Evolutionary conservation across 2,888 invertebrate species (phyloP), one percentile per base, ranked within the genome.

Genomic region (Xanthia icteritia): DNA sequence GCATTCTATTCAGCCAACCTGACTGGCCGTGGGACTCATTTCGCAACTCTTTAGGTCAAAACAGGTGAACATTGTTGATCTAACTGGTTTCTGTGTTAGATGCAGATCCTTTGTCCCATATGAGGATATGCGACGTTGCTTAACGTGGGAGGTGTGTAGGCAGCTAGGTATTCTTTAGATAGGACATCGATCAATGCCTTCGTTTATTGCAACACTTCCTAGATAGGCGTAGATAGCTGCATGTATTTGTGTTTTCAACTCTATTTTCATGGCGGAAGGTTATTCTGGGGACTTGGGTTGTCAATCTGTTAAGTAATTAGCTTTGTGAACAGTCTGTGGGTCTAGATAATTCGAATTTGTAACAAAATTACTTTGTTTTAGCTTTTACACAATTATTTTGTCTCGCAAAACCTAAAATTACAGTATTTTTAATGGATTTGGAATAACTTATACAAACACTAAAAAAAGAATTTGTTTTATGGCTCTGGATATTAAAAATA

Each of bases 61-160:
- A 83, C 88, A 87, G 85, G 88, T 89, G 89, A 88, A 84, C 84
- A 87, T 82, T 89, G 87, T 89, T 89, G 85, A 79, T 83, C 78
- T 73, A 84, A 83, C 83, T 82, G 83, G 88, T 88, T 90, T 89
- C 74, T 73, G 78, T 86, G 79, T 74, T 83, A 74, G 84, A 83
- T 86, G 87, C 83, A 88, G 73, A 60, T 78, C 69, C 73, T 75
- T 73, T 70, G 75, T 68, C 56, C 82, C 85, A 61, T 77, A 79
- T 36, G 71, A 60, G 76, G 81, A 51, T 68, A 76, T 88, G 84
- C 79, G 83, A 77, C 48, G 70, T 39, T 68, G 72, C 58, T 65
- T 58, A 39, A 36, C 64, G 89, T 88, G 69, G 89, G 89, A 54
- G 70, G 80, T 31, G 61, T 70, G 88, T 88, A 77, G 87, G 87